Evolutionary conservation across 2,113 vertebrate genomes (phyloP).

Genomic region (Siniperca chuatsi): DNA sequence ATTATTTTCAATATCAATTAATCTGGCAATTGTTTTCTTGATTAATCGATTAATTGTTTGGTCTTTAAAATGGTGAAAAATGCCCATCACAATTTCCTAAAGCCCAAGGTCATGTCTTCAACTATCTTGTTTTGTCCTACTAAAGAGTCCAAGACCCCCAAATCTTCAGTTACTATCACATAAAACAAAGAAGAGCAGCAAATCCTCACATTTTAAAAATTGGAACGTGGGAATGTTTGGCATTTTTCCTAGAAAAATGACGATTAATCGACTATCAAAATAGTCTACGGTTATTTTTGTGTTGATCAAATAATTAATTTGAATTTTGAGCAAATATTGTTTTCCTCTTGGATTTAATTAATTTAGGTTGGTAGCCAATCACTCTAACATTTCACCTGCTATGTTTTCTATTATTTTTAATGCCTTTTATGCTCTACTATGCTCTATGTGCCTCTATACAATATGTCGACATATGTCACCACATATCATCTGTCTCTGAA

Average conservation of each 20-base stretch:
- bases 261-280: not conserved
- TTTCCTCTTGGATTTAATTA: not conserved
- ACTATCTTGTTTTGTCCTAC: not conserved
- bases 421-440: not conserved
- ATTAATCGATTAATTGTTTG: not conserved
- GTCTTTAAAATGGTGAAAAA: not conserved
- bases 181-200: not conserved
- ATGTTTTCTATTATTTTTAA: not conserved
- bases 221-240: not conserved
- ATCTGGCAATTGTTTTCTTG: not conserved
- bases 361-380: not conserved
- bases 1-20: not conserved
- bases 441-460: not conserved
- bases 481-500: not conserved
- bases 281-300: not conserved
- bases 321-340: not conserved
- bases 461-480: not conserved
- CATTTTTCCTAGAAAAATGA: not conserved
- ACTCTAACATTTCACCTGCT: not conserved
- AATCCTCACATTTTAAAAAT: not conserved
- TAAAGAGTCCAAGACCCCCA: not conserved
- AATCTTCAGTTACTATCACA: not conserved
- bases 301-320: not conserved
- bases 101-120: not conserved
- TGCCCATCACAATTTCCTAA: not conserved